Evolutionary conservation across 2,797 vertebrate genomes (phyloP), one percentile per base, ranked within the genome.

Genomic region (Leptodactylus fallax): DNA sequence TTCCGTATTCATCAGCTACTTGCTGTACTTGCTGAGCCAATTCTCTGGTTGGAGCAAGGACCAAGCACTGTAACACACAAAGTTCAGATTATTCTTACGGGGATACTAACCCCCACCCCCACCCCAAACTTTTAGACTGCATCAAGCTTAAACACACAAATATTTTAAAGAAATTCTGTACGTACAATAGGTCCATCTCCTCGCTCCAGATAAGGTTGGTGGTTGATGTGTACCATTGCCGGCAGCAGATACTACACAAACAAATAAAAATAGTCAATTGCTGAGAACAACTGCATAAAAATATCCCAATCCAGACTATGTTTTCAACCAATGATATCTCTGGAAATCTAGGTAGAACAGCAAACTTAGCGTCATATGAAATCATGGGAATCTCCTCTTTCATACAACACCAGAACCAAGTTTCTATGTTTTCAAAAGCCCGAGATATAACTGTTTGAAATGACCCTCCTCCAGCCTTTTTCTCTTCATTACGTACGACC

Each of bases 121-220:
- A n/a, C n/a, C 51, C 56, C 14, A 17, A 17, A 3, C 5, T 21
- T 61, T 61, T 2, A 55, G 56, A 36, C 6, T 23, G 19, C 4
- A 77, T 8, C 23, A 51, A 21, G 21, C 17, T 47, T 13, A 80
- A 12, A 53, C 51, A 16, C 7, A 55, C 7, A 51, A 47, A 36
- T 7, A 71, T 9, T 13, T 5, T 5, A 85, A 49, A 49, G 45
- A 6, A 53, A 27, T 55, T 21, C 0, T 19, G 79, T 83, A 97
- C 98, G 98, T 94, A 99, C 98, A 91, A 99, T 98, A 23, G 98
- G 98, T n/a, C 98, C 98, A 89, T 99, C 98, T 69, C 98, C 98
- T 87, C 98, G 96, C 94, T 99, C 98, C 92, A 99, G 95, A 91
- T 98, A 99, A 0, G 98, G 97, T 93, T 99, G 98, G 92, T 99